A percentile compares a stretch with the other conserved stretches of the same genome.
These are phyloP conservation scores for Plodia interpunctella DNA, from an alignment of 1,140 invertebrate genomes.

Conservation along the genomic window DNA sequence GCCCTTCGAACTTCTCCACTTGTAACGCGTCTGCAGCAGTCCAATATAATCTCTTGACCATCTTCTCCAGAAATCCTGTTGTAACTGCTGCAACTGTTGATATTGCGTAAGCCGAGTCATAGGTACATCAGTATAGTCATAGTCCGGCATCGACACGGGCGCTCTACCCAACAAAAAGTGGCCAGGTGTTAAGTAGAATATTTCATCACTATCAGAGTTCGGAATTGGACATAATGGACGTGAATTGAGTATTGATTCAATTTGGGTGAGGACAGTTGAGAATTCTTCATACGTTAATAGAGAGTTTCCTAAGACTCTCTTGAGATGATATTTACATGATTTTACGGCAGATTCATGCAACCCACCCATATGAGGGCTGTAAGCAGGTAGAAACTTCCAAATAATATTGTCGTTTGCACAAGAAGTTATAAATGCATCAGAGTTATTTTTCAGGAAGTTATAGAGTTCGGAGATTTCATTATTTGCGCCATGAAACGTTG, in stretches of 20 bases:
- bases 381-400: constrained; percentile 36
- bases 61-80: too few species aligned
- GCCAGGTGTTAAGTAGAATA: too few species aligned
- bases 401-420: constrained; percentile 22
- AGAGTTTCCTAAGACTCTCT: constrained; percentile 25
- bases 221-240: constrained; percentile 38
- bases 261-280: constrained; percentile 8
- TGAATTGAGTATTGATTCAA: constrained; percentile 37
- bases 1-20: too few species aligned
- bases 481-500: constrained; percentile 22
- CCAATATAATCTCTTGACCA: too few species aligned
- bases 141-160: too few species aligned
- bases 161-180: too few species aligned
- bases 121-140: too few species aligned
- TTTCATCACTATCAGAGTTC: constrained; percentile 30
- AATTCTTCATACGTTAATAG: constrained; percentile 27
- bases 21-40: too few species aligned
- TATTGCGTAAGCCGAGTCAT: too few species aligned
- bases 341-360: constrained; percentile 41
- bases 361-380: constrained; percentile 40
- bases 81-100: too few species aligned
- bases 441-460: constrained; percentile 6
- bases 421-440: constrained; percentile 7
- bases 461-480: constrained; percentile 16
- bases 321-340: constrained; percentile 34